A percentile compares a stretch with the other conserved stretches of the same genome.
Conservation (phyloP, 2,888 invertebrate species). For the Fissipunctia ypsillon region DNA sequence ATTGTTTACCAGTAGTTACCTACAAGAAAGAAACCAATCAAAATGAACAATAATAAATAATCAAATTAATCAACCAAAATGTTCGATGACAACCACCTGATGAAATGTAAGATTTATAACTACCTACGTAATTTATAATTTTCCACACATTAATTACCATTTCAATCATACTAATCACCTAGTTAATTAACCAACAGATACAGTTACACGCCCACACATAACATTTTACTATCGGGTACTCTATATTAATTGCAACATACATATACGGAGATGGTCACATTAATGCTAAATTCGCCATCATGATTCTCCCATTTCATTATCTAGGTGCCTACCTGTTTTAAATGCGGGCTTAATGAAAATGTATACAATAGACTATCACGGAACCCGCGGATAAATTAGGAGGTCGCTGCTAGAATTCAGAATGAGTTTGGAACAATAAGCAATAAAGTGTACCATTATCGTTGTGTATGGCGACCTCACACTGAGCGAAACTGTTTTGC, state of each 20-base stretch:
- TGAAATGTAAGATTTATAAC: conserved; percentile 9
- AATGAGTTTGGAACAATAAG: conserved; percentile 75
- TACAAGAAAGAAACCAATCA: not conserved
- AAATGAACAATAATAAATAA: not conserved
- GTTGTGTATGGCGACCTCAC: conserved; percentile 60
- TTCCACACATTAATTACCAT: conserved; percentile 30
- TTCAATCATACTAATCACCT: conserved; percentile 33
- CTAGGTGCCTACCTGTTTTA: conserved; percentile 50
- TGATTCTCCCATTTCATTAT: conserved; percentile 53
- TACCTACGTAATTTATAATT: conserved; percentile 21
- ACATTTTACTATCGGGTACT: conserved; percentile 3
- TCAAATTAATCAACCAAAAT: conserved; percentile 2
- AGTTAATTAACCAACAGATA: conserved; percentile 27
- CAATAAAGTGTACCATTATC: conserved; percentile 65
- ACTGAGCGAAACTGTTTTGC: conserved; percentile 58
- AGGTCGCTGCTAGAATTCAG: conserved; percentile 73
- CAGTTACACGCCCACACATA: conserved; percentile 26
- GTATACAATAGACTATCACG: conserved; percentile 76
- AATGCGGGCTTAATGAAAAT: conserved; percentile 75
- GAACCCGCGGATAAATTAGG: conserved; percentile 78
- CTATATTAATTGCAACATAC: conserved; percentile 30
- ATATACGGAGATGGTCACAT: conserved; percentile 14
- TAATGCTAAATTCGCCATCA: conserved; percentile 37
- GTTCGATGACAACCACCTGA: not conserved
- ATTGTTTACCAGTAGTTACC: not conserved